phyloP scores from a whole-genome alignment of 1,140 invertebrate species.

The Diprion similis region DNA sequence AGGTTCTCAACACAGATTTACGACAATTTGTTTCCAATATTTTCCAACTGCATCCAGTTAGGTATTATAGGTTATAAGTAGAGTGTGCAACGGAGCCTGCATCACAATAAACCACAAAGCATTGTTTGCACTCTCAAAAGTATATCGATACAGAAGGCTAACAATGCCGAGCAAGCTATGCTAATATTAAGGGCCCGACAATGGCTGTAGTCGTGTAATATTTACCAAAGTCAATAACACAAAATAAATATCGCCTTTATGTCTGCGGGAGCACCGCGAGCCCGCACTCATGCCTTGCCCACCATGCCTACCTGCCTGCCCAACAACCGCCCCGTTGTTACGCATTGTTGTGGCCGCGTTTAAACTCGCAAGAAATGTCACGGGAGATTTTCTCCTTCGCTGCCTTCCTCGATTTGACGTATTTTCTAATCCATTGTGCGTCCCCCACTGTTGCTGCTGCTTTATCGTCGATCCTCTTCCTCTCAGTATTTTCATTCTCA shows the following conservation, averaged over 20 bases:
- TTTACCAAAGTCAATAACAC: constrained; percentile 30
- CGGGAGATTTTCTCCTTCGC: constrained; percentile 4
- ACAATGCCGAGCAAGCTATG: constrained; percentile 13
- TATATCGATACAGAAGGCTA: constrained; percentile 8
- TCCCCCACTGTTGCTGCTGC: neutral
- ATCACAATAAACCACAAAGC: neutral
- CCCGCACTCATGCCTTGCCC: neutral
- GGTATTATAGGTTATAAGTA: no score
- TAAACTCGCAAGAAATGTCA: constrained; percentile 7
- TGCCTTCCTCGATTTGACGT: neutral
- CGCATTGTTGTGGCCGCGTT: neutral
- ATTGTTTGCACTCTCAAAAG: neutral
- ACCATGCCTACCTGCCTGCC: neutral
- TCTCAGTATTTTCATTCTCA: neutral
- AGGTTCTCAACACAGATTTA: neutral
- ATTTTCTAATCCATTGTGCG: neutral
- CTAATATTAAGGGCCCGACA: constrained; percentile 17
- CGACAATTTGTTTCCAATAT: neutral
- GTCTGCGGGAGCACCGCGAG: neutral
- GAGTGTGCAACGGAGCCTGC: no score
- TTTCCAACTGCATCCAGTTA: no score
- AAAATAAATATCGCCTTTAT: constrained; percentile 30
- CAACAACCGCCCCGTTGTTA: neutral
- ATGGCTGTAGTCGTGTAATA: constrained; percentile 23
- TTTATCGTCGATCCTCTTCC: neutral